Evolutionary conservation across 2,888 invertebrate species (phyloP).

Genomic region (Timema podura): DNA sequence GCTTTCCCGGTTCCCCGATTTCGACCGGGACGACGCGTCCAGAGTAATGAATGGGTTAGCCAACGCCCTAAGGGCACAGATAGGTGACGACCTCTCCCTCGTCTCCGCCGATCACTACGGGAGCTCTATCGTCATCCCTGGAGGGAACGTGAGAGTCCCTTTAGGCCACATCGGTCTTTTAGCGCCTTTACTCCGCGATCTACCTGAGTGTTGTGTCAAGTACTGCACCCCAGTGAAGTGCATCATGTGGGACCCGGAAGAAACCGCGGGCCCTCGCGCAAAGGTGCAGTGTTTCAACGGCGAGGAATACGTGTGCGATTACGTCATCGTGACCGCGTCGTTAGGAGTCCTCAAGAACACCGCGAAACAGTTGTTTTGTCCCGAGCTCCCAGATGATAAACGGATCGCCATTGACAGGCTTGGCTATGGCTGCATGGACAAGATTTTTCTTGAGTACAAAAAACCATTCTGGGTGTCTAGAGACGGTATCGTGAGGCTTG

Average conservation of each 20-base stretch:
- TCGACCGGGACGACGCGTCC: slow-evolving; percentile 55
- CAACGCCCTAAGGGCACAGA: slow-evolving; percentile 57
- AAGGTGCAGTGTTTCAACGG: slow-evolving; percentile 68
- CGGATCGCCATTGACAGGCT: slow-evolving; percentile 61
- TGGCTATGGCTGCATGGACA: slow-evolving; percentile 73
- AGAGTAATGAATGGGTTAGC: slow-evolving; percentile 64
- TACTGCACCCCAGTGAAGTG: slow-evolving; percentile 21
- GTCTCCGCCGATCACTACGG: slow-evolving; percentile 72
- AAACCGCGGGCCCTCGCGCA: slow-evolving; percentile 54
- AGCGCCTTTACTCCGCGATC: slow-evolving; percentile 61
- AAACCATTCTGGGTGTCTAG: slow-evolving; percentile 68
- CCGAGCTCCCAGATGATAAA: slow-evolving; percentile 66
- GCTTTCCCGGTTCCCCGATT: slow-evolving; percentile 22
- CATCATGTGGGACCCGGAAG: slow-evolving; percentile 51
- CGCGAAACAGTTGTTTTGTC: slow-evolving; percentile 66
- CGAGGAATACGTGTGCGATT: slow-evolving; percentile 65
- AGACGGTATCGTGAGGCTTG: slow-evolving; percentile 62
- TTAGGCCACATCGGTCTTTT: slow-evolving; percentile 61
- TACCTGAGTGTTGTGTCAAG: slow-evolving; percentile 51
- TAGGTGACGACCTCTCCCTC: slow-evolving; percentile 67
- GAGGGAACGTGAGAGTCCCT: slow-evolving; percentile 60
- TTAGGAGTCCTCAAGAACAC: slow-evolving; percentile 77
- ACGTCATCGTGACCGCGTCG: slow-evolving; percentile 72
- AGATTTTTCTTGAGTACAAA: slow-evolving; percentile 73
- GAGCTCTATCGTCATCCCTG: slow-evolving; percentile 63